phyloP scores from a whole-genome alignment of 1,140 invertebrate genomes.

The Lordiphosa stackelbergi region DNA sequence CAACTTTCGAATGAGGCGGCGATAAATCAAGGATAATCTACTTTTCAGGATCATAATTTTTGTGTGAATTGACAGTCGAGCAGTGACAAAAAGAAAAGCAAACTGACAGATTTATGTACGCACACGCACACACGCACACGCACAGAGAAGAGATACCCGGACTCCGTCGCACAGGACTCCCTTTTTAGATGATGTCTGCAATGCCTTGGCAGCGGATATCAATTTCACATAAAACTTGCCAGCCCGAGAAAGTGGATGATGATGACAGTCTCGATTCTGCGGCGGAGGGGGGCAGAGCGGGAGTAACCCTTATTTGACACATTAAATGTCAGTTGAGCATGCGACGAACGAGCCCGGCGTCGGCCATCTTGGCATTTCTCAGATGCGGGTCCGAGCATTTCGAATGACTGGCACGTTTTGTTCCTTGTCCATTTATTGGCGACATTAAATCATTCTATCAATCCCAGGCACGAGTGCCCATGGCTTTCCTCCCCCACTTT shows the following conservation, averaged over 20 bases:
- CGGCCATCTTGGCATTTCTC: slow-evolving; percentile 57
- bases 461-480: slow-evolving; percentile 60
- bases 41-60: slow-evolving; percentile 77
- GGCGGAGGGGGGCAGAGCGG: slow-evolving; percentile 12
- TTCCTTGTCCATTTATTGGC: slow-evolving; percentile 65
- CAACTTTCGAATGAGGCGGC: slow-evolving; percentile 74
- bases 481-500: slow-evolving; percentile 8
- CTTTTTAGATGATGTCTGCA: slow-evolving; percentile 39
- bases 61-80: slow-evolving; percentile 76
- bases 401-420: slow-evolving; percentile 65
- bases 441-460: slow-evolving; percentile 75
- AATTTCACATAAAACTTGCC: slow-evolving; percentile 74
- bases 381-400: slow-evolving; percentile 48
- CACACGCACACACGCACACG: slow-evolving; percentile 49
- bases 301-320: slow-evolving; percentile 70
- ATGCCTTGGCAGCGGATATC: slow-evolving; percentile 60
- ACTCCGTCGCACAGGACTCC: slow-evolving; percentile 37
- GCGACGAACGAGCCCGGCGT: slow-evolving; percentile 48
- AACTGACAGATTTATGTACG: slow-evolving; percentile 76
- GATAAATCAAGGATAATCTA: slow-evolving; percentile 77
- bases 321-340: slow-evolving; percentile 71
- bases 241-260: slow-evolving; percentile 64
- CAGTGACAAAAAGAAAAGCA: slow-evolving; percentile 74
- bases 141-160: slow-evolving; percentile 12
- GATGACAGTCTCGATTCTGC: slow-evolving; percentile 30